phyloP scores from a whole-genome alignment of 2,888 invertebrate genomes.

The Andrena fulva region DNA sequence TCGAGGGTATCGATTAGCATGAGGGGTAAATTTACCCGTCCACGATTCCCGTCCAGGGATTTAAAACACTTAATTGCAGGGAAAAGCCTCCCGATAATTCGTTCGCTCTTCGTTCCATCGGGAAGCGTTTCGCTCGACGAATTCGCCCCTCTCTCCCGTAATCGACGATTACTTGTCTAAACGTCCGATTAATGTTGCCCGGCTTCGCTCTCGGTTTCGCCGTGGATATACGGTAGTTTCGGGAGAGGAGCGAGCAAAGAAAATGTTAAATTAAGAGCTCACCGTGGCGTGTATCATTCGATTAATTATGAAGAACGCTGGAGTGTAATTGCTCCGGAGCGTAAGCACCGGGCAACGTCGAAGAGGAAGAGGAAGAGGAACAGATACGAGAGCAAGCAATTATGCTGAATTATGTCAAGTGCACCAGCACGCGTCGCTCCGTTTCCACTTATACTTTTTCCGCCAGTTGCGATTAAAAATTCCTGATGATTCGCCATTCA shows the following conservation, averaged over 20 bases:
- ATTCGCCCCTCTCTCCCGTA: constrained; percentile 3
- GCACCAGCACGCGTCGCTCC: background rate
- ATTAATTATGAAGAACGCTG: constrained; percentile 35
- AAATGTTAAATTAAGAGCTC: constrained; percentile 10
- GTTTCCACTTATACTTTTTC: background rate
- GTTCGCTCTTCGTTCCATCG: constrained; percentile 5
- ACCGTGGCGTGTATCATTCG: constrained; percentile 21
- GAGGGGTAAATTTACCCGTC: constrained; percentile 60
- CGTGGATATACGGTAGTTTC: background rate
- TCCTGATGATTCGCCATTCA: background rate
- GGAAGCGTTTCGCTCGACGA: constrained; percentile 19
- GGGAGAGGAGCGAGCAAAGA: background rate
- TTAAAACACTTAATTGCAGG: constrained; percentile 68
- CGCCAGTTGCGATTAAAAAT: constrained; percentile 3
- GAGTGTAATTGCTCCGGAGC: constrained; percentile 18
- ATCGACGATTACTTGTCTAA: constrained; percentile 32
- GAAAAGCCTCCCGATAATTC: constrained; percentile 48
- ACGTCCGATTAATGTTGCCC: background rate
- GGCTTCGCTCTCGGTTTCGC: background rate
- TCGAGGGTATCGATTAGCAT: constrained; percentile 64
- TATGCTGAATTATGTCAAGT: constrained; percentile 27
- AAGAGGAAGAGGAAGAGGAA: too few relatives aligned
- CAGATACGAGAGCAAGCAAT: background rate
- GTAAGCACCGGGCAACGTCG: background rate
- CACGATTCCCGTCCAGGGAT: constrained; percentile 53